Evolutionary conservation across 2,888 invertebrate genomes (phyloP), one percentile per base, ranked within the genome.

Genomic region (Amblyteles armatorius): DNA sequence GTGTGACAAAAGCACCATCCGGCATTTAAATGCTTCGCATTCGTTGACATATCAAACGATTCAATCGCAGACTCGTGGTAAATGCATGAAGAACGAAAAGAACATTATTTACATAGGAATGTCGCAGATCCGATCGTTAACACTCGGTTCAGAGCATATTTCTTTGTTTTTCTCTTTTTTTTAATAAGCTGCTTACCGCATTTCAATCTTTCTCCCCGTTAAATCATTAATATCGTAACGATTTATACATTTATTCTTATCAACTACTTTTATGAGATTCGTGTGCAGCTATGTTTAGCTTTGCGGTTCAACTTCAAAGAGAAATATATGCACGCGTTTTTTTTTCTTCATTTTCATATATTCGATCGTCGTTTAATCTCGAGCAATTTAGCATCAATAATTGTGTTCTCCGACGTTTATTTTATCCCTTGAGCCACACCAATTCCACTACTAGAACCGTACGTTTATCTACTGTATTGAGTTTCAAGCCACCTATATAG

Each of bases 71-170:
- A 60, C 22, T 81, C 44, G 68, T 44, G 55, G 57, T 76, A 71
- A 52, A 79, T 68, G 44, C 52, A 83, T 68, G 67, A 57, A 19
- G 65, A 80, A 80, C 69, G 50, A 71, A 83, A 69, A 55, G 48
- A 55, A 71, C 40, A 79, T 83, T 86, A 87, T 86, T 83, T 86
- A 86, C 86, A 86, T 82, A 82, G 85, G 83, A 86, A 79, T 85
- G 73, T 82, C 71, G 76, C 82, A 55, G 65, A 72, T 73, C 52
- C 81, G 52, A 65, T 79, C 63, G 63, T 74, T 40, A 60, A 48
- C 76, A 16, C 48, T 84, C 74, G 22, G 33, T 44, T 16, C 48
- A 29, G 48, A 74, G 19, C n/a, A 55, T 55, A 52, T 63, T 29
- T 16, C 3, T 60, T 26, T 60, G 40, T 60, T 60, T 29, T 16